Evolutionary conservation across 1,140 invertebrate genomes (phyloP).

Genomic region (Hestina assimilis): DNA sequence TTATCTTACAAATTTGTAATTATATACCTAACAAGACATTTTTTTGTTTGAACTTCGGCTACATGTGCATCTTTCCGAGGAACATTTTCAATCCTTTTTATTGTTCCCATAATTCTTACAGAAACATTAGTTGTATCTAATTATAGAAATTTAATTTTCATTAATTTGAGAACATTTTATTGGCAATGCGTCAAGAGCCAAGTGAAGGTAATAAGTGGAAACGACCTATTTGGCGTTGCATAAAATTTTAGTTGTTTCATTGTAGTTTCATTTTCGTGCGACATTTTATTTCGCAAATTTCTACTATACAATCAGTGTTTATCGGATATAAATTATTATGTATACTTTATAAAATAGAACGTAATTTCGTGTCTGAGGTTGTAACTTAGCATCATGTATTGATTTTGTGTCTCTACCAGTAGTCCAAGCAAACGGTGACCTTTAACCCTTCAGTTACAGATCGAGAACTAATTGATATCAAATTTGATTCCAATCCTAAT

Average conservation of each 20-base stretch:
- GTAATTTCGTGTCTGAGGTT: background rate
- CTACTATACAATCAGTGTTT: too few species aligned
- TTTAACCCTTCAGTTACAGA: conserved; percentile 24
- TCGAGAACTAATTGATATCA: conserved; percentile 18
- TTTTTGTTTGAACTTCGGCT: too few species aligned
- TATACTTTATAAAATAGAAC: too few species aligned
- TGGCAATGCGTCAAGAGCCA: conserved; percentile 14
- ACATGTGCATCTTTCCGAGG: too few species aligned
- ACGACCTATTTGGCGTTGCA: conserved; percentile 11
- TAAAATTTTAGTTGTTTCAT: background rate
- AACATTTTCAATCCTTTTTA: too few species aligned
- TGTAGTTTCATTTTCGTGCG: background rate
- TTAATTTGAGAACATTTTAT: conserved; percentile 7
- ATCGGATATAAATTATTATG: too few species aligned
- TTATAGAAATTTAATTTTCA: too few species aligned
- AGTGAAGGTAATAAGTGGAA: conserved; percentile 10
- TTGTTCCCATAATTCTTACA: too few species aligned
- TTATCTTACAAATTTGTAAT: background rate
- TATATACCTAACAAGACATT: too few species aligned
- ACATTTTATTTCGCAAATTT: background rate
- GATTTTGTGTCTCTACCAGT: conserved; percentile 20
- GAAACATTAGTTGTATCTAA: too few species aligned
- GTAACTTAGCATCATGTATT: conserved; percentile 4
- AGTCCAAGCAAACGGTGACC: conserved; percentile 9
- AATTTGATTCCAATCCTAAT: conserved; percentile 19